A percentile compares a stretch with the other conserved stretches of the same genome.
phyloP scores from a whole-genome alignment of 2,113 vertebrate genomes.

The Oostethus manadensis region DNA sequence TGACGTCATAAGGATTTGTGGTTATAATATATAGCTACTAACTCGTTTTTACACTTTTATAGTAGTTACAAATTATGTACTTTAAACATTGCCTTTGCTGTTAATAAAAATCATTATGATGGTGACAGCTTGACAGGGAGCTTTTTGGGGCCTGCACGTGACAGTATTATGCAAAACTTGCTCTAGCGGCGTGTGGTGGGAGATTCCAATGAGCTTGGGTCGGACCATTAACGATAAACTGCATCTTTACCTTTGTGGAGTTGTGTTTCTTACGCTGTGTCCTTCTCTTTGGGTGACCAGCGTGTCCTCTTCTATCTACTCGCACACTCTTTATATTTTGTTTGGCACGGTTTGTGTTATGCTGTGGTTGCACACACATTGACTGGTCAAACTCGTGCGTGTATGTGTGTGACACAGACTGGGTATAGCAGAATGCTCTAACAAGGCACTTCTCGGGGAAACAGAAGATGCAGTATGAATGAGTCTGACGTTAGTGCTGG shows the following conservation, averaged over 20 bases:
- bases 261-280: neutral
- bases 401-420: slow-evolving; percentile 3
- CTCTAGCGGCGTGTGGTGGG: neutral
- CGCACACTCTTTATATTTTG: slow-evolving; percentile 4
- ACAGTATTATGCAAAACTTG: slow-evolving; percentile 14
- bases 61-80: too few species aligned
- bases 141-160: too few species aligned
- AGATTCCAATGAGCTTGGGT: neutral
- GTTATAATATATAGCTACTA: too few species aligned
- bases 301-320: slow-evolving; percentile 9
- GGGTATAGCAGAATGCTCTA: slow-evolving; percentile 19
- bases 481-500: slow-evolving; percentile 59
- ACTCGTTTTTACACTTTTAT: too few species aligned
- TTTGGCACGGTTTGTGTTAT: slow-evolving; percentile 12
- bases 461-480: slow-evolving; percentile 63
- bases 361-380: slow-evolving; percentile 30
- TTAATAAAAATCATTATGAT: too few species aligned
- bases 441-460: slow-evolving; percentile 53
- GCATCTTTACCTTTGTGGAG: neutral
- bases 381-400: slow-evolving; percentile 16
- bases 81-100: too few species aligned
- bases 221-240: neutral
- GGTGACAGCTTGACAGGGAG: too few species aligned
- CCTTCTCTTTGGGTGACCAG: slow-evolving; percentile 11
- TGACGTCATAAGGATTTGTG: too few species aligned